Conservation (phyloP, 2,888 invertebrate genomes). For the Abrostola triplasia region DNA sequence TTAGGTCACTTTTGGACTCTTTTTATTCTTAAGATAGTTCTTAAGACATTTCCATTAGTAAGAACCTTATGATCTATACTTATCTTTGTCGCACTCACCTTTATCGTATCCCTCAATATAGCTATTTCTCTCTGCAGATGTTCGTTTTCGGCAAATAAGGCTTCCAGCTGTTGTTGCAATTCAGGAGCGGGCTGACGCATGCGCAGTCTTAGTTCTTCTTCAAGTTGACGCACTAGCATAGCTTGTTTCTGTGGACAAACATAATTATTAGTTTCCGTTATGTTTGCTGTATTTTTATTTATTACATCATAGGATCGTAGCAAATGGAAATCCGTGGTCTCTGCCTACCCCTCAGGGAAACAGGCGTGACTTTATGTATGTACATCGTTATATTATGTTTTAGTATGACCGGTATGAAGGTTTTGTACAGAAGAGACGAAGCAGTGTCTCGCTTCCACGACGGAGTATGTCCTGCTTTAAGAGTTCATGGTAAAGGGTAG, state of each 20-base stretch:
- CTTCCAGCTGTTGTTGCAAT: constrained; percentile 97
- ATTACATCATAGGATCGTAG: no score
- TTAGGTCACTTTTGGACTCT: no score
- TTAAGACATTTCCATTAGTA: background rate
- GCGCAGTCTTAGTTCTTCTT: constrained; percentile 96
- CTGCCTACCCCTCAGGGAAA: no score
- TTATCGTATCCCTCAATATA: constrained; percentile 97
- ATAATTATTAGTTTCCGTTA: constrained; percentile 10
- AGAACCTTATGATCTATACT: background rate
- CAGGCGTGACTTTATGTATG: no score
- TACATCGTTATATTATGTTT: no score
- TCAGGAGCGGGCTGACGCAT: constrained; percentile 97
- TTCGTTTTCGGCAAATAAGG: constrained; percentile 97
- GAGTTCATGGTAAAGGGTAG: no score
- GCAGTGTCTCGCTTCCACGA: background rate
- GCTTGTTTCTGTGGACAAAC: constrained; percentile 95
- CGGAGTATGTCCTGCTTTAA: no score
- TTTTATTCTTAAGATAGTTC: background rate
- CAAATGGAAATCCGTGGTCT: no score
- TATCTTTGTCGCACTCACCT: constrained; percentile 85
- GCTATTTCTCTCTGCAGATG: constrained; percentile 97
- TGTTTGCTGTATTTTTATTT: no score
- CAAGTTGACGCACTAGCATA: constrained; percentile 96
- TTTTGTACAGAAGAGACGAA: no score
- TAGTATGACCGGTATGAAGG: no score